These are phyloP conservation scores for Cyprinodon brontotheroides DNA, from an alignment of 2,113 vertebrate species.

Conservation along the genomic window DNA sequence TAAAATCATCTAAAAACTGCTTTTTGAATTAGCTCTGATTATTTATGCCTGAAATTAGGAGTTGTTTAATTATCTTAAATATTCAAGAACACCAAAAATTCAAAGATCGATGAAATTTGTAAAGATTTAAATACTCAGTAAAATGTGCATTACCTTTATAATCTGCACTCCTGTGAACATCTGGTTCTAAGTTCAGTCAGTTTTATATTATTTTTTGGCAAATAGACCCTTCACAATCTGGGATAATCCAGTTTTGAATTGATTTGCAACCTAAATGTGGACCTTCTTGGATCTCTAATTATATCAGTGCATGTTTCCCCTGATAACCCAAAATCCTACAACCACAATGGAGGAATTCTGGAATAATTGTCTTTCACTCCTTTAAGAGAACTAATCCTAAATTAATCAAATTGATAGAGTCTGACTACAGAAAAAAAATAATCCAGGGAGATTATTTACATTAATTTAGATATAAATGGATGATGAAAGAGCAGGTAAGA, in stretches of 20 bases:
- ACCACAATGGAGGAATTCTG: constrained; percentile 51
- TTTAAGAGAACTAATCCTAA: constrained; percentile 22
- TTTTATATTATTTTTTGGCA: constrained; percentile 17
- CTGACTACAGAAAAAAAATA: constrained; percentile 11
- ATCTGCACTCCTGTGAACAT: constrained; percentile 11
- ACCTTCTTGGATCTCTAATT: constrained; percentile 53
- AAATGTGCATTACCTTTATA: constrained; percentile 28
- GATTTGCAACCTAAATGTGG: constrained; percentile 24
- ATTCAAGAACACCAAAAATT: neutral
- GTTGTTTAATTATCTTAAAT: neutral
- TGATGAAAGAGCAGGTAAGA: neutral
- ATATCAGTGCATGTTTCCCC: constrained; percentile 53
- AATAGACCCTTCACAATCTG: constrained; percentile 18
- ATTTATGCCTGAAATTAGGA: neutral
- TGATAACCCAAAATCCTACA: constrained; percentile 36
- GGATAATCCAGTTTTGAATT: constrained; percentile 33
- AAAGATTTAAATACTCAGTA: neutral
- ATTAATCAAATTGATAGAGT: constrained; percentile 7
- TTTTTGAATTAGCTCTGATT: neutral
- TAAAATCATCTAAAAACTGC: neutral
- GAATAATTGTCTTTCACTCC: constrained; percentile 43
- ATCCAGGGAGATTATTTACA: constrained; percentile 1
- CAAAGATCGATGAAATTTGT: neutral
- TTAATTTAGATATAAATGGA: constrained; percentile 3
- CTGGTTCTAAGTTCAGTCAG: constrained; percentile 18